These are phyloP conservation scores for Diabrotica balteata DNA, from an alignment of 2,888 invertebrate genomes.

Conservation along the genomic window DNA sequence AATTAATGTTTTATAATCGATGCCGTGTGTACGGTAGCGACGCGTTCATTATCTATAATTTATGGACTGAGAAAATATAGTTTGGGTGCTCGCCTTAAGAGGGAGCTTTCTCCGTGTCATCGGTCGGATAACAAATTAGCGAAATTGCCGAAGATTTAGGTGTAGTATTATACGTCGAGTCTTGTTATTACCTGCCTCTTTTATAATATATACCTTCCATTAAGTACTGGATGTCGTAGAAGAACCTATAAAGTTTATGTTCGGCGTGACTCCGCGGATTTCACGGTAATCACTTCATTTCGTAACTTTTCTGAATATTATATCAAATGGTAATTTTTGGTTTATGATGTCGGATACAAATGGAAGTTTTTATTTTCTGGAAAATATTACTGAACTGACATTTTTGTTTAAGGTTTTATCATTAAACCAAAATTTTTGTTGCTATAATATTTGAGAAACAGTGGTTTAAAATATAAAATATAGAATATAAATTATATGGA, in stretches of 20 bases:
- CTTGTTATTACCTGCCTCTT: not conserved
- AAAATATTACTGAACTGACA: too few species aligned
- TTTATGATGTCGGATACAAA: too few species aligned
- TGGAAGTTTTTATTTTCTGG: too few species aligned
- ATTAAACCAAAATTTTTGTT: too few species aligned
- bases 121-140: conserved; percentile 26
- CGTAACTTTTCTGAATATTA: too few species aligned
- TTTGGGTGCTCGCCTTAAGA: conserved; percentile 41
- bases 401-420: too few species aligned
- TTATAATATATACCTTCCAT: not conserved
- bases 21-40: conserved; percentile 57
- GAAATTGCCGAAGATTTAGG: conserved; percentile 9
- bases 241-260: not conserved
- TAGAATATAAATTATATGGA: too few species aligned
- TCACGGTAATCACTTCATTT: too few species aligned
- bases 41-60: conserved; percentile 58
- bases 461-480: too few species aligned
- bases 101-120: conserved; percentile 22
- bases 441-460: too few species aligned
- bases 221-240: not conserved
- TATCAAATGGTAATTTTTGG: too few species aligned
- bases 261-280: too few species aligned
- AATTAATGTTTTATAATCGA: conserved; percentile 61
- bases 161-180: not conserved
- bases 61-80: conserved; percentile 49